Conservation (phyloP, 2,113 vertebrate genomes). For the Agapornis roseicollis region DNA sequence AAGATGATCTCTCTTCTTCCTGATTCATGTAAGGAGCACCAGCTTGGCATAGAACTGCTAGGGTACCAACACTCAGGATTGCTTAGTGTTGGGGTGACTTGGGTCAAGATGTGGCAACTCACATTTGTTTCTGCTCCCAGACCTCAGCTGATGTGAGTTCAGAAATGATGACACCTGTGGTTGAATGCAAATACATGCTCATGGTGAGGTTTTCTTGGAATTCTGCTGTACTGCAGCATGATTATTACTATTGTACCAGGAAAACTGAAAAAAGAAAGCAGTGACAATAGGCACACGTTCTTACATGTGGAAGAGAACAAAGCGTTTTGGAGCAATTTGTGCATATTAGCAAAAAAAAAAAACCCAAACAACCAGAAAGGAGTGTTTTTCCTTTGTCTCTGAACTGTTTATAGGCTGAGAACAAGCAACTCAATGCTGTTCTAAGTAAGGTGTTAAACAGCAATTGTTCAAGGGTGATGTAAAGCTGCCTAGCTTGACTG, state of each 20-base stretch:
- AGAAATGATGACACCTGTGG: not conserved
- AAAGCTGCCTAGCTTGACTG: not conserved
- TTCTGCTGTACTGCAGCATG: not conserved
- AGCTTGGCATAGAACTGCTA: not conserved
- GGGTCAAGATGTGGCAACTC: not conserved
- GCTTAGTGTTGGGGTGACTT: not conserved
- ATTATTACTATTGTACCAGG: not conserved
- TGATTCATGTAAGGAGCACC: not conserved
- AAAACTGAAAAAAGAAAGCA: not conserved
- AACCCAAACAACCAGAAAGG: not conserved
- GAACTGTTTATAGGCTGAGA: not conserved
- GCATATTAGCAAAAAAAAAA: not conserved
- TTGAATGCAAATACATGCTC: not conserved
- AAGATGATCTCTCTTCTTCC: not conserved
- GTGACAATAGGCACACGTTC: not conserved
- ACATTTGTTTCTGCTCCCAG: not conserved
- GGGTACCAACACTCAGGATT: not conserved
- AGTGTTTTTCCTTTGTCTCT: constrained; percentile 8
- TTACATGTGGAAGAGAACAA: not conserved
- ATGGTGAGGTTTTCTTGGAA: not conserved
- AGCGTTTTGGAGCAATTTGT: not conserved
- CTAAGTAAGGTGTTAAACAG: not conserved
- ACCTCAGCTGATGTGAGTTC: not conserved
- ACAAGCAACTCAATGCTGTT: not conserved
- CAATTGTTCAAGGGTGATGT: not conserved